Base-by-base conservation (phyloP, 2,797 vertebrate species). In the Toxotes lorentzi region DNA sequence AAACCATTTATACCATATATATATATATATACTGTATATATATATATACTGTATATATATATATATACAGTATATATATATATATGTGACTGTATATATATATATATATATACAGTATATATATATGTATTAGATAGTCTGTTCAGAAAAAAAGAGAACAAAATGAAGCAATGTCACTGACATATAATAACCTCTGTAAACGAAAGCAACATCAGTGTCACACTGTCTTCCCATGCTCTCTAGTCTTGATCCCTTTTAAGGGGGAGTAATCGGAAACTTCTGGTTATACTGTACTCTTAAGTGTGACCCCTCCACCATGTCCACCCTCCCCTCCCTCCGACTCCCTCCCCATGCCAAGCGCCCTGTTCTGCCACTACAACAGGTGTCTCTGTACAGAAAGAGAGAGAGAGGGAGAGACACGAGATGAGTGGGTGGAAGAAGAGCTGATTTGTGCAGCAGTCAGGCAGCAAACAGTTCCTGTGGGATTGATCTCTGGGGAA, bases 391-490 rank as follows among this genome's bases (percentile, higher is more conserved):
- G 88, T 41, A 38, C 60, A 87, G 86, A 92, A 41, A 70, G 73
- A 76, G 43, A 68, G 57, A 87, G 70, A 78, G 50, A 71, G 51
- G 53, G 76, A 61, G 50, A 51, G 64, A 82, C 66, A 70, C 7
- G 35, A 78, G 65, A 65, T 81, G 79, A 84, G 89, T 83, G 86
- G 86, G 84, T 5, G 72, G 76, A 70, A 77, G 75, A 74, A 78
- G 88, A 79, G 85, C 90, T 94, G 93, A 94, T 94, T 92, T 92
- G 84, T 86, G 80, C 84, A 66, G 79, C 83, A 85, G 82, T 88
- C 67, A 30, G 79, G 70, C 88, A 91, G 89, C 89, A 92, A 94
- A 92, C 89, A 88, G 93, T 92, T 93, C 91, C 90, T 91, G 82
- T 75, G 61, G 89, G 91, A 94, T 93, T 95, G 93, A 94, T 92